Conservation (phyloP, 2,888 invertebrate species). For the Melieria crassipennis region DNA sequence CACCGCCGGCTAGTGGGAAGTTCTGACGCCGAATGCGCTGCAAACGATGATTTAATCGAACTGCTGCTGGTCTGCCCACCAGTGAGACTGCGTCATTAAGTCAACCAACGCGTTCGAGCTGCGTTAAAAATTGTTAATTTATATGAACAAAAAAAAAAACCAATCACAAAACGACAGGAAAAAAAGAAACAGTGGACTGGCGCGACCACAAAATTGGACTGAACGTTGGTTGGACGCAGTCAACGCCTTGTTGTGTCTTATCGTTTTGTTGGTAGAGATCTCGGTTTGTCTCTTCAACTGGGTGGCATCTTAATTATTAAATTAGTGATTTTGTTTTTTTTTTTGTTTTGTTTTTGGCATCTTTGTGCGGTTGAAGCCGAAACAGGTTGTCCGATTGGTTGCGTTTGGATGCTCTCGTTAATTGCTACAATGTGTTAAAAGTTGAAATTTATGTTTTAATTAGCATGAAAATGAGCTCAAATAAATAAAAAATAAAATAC, state of each 20-base stretch:
- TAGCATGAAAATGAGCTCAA: neutral
- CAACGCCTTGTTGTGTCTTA: neutral
- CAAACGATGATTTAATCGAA: no score
- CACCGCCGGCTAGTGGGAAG: no score
- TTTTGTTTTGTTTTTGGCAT: no score
- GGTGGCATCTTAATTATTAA: neutral
- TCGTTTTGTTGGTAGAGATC: neutral
- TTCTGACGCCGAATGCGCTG: no score
- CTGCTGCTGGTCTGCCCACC: no score
- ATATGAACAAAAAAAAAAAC: slow-evolving; percentile 3
- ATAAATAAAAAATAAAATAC: no score
- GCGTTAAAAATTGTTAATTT: slow-evolving; percentile 35
- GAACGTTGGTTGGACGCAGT: neutral
- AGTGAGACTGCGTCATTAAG: no score
- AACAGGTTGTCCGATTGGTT: neutral
- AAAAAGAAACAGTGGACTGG: neutral
- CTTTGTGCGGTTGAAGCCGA: neutral
- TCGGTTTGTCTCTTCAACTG: neutral
- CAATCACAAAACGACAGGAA: neutral
- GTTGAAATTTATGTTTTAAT: slow-evolving; percentile 15
- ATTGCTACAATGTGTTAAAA: slow-evolving; percentile 1
- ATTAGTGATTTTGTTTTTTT: no score
- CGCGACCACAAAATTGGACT: neutral
- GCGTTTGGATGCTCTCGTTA: neutral
- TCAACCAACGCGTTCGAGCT: neutral